Evolutionary conservation across 1,140 invertebrate genomes (phyloP).

Genomic region (Papilio xuthus): DNA sequence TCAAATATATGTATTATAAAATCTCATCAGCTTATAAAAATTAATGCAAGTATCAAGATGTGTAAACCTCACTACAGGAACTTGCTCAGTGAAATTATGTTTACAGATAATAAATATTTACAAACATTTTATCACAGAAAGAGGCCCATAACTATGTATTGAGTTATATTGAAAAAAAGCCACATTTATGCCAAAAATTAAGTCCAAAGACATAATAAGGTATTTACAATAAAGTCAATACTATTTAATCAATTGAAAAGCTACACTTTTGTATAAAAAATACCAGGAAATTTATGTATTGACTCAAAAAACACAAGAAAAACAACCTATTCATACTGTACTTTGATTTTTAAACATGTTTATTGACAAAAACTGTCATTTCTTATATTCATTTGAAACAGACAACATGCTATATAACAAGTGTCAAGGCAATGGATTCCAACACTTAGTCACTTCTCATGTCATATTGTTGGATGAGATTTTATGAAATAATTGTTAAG

Average conservation of each 20-base stretch:
- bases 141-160: background rate
- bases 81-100: background rate
- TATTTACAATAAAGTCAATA: background rate
- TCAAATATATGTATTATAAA: background rate
- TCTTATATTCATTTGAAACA: too few species aligned
- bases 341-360: background rate
- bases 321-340: background rate
- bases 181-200: too few species aligned
- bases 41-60: background rate
- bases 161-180: background rate
- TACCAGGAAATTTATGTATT: background rate
- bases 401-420: too few species aligned
- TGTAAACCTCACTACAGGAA: background rate
- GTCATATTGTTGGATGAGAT: background rate
- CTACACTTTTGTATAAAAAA: background rate
- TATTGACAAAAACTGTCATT: too few species aligned
- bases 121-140: slow-evolving; percentile 36
- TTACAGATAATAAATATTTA: slow-evolving; percentile 27
- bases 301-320: background rate
- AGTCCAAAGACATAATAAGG: background rate
- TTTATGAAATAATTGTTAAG: background rate
- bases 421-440: too few species aligned
- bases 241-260: background rate
- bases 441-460: background rate
- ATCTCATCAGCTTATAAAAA: background rate